Evolutionary conservation across 2,888 invertebrate genomes (phyloP).

Genomic region (Lepidochitona cinerea): DNA sequence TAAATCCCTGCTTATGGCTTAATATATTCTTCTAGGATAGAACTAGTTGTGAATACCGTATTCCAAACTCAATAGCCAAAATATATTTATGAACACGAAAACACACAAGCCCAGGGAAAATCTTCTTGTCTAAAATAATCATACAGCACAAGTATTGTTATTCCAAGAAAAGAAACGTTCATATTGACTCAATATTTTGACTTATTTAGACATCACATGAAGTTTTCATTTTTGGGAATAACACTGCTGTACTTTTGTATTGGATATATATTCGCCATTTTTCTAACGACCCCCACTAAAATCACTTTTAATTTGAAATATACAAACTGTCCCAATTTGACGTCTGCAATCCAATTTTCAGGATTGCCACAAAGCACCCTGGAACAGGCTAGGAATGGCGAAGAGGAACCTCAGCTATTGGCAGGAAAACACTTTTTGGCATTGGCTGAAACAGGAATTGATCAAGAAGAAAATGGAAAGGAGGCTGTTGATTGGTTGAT

Average conservation of each 20-base stretch:
- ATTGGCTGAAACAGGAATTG: conserved; percentile 49
- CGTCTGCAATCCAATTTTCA: neutral
- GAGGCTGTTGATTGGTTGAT: conserved; percentile 91
- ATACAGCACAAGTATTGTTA: too few relatives aligned
- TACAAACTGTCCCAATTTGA: too few relatives aligned
- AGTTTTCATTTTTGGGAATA: neutral
- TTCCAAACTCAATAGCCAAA: too few relatives aligned
- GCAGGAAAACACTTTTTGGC: conserved; percentile 52
- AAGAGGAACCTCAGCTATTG: conserved; percentile 48
- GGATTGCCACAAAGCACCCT: neutral
- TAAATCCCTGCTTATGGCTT: too few relatives aligned
- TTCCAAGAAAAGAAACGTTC: too few relatives aligned
- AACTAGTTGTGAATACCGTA: too few relatives aligned
- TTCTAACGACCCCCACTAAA: too few relatives aligned
- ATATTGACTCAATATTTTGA: neutral
- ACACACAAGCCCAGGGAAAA: neutral
- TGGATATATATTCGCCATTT: neutral
- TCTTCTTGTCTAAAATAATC: neutral
- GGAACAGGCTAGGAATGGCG: conserved; percentile 45
- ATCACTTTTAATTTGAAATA: too few relatives aligned
- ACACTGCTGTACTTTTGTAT: neutral
- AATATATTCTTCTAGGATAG: too few relatives aligned
- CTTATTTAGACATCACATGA: neutral
- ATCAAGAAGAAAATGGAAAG: conserved; percentile 77
- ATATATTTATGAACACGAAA: too few relatives aligned